These are phyloP conservation scores for Microcebus lehilahytsara DNA, from an alignment of 2,113 vertebrate genomes.

Conservation along the genomic window DNA sequence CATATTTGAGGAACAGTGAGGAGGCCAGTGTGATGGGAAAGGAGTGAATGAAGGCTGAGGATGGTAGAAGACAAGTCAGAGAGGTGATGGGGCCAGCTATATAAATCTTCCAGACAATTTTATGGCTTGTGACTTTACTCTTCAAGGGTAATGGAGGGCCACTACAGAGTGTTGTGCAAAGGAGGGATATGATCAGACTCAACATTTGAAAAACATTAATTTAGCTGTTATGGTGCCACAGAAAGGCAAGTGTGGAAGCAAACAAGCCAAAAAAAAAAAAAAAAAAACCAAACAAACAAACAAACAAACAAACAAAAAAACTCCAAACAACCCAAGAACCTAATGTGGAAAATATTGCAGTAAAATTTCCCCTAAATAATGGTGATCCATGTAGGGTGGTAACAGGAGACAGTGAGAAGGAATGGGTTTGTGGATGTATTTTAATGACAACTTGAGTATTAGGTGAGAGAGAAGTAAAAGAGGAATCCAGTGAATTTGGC, in stretches of 20 bases:
- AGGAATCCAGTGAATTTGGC: not conserved
- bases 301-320: not conserved
- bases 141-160: not conserved
- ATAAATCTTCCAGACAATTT: not conserved
- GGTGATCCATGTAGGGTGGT: not conserved
- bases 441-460: not conserved
- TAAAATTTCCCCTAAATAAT: not conserved
- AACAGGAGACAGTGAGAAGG: not conserved
- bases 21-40: not conserved
- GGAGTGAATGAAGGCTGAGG: not conserved
- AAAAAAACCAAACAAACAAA: too few species aligned
- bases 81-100: not conserved
- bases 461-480: not conserved
- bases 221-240: not conserved
- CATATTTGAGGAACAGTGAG: not conserved
- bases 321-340: not conserved
- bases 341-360: not conserved
- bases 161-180: not conserved
- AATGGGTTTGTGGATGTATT: not conserved
- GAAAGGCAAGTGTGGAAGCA: not conserved
- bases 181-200: not conserved
- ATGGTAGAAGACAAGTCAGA: not conserved
- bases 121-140: not conserved
- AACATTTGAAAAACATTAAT: not conserved
- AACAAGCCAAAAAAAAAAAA: not conserved